These are phyloP conservation scores for Neoascia interrupta DNA, from an alignment of 2,888 invertebrate genomes.

Conservation along the genomic window DNA sequence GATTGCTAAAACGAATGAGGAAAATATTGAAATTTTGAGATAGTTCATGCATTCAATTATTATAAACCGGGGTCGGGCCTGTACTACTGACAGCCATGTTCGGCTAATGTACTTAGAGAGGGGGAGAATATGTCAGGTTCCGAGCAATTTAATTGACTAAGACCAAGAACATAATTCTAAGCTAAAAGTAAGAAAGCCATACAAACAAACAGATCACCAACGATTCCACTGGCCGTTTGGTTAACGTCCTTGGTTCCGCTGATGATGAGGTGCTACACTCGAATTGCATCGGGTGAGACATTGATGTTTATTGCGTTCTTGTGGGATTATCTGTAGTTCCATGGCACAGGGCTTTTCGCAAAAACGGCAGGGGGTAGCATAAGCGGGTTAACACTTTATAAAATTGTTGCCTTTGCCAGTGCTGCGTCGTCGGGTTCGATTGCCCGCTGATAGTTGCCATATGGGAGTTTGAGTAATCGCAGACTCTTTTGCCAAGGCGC, in stretches of 20 bases:
- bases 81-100: constrained; percentile 25
- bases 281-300: constrained; percentile 35
- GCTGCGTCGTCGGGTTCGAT: constrained; percentile 24
- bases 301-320: constrained; percentile 54
- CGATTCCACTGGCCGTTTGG: constrained; percentile 44
- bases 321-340: constrained; percentile 4
- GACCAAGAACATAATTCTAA: constrained; percentile 12
- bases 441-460: constrained; percentile 40
- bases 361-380: constrained; percentile 3
- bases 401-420: too few species aligned
- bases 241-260: constrained; percentile 30
- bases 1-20: not conserved
- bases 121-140: constrained; percentile 38
- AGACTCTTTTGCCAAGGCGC: constrained; percentile 28
- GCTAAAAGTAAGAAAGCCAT: constrained; percentile 4
- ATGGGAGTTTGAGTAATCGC: constrained; percentile 42
- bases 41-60: constrained; percentile 57
- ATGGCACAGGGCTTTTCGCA: too few species aligned
- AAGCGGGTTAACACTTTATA: constrained; percentile 55
- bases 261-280: constrained; percentile 17
- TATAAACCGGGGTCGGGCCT: constrained; percentile 25
- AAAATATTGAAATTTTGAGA: constrained; percentile 56
- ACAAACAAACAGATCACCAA: constrained; percentile 23
- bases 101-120: constrained; percentile 32
- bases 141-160: constrained; percentile 62